A percentile compares a stretch with the other conserved stretches of the same genome.
These are phyloP conservation scores for Anguilla pacifica DNA, from an alignment of 2,797 vertebrate species.

Conservation along the genomic window DNA sequence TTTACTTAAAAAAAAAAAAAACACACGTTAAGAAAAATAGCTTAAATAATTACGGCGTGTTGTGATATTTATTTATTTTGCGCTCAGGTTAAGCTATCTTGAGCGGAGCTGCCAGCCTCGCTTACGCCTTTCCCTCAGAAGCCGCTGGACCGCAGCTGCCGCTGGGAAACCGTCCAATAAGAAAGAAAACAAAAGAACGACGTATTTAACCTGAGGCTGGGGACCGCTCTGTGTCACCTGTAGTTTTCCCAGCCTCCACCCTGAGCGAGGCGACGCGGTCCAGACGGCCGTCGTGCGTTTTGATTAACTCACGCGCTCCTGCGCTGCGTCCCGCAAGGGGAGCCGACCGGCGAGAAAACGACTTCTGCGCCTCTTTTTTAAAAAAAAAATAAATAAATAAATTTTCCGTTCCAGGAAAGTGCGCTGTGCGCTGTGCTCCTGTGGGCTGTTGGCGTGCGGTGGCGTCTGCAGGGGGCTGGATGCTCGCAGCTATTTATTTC, in stretches of 20 bases:
- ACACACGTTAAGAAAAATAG: not conserved
- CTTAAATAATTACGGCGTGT: not conserved
- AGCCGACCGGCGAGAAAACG: not conserved
- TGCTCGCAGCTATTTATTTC: slow-evolving; percentile 22
- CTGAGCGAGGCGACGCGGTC: not conserved
- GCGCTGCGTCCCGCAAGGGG: not conserved
- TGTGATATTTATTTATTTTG: not conserved
- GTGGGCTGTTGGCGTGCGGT: too few relatives aligned
- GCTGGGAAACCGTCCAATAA: not conserved
- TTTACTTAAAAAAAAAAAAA: too few relatives aligned
- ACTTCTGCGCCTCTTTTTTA: not conserved
- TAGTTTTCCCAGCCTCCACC: not conserved
- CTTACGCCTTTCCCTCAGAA: not conserved
- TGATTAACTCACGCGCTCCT: not conserved
- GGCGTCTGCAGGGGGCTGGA: not conserved
- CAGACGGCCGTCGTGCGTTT: not conserved
- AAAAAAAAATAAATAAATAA: not conserved
- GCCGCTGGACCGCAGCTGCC: not conserved
- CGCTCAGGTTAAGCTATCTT: too few relatives aligned
- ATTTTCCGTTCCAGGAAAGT: not conserved
- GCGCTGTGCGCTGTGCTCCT: not conserved
- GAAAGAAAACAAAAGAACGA: not conserved
- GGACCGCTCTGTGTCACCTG: not conserved
- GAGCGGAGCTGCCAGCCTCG: not conserved
- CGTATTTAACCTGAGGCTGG: not conserved